phyloP scores from a whole-genome alignment of 2,797 vertebrate species.

The Yasuhikotakia modesta region DNA sequence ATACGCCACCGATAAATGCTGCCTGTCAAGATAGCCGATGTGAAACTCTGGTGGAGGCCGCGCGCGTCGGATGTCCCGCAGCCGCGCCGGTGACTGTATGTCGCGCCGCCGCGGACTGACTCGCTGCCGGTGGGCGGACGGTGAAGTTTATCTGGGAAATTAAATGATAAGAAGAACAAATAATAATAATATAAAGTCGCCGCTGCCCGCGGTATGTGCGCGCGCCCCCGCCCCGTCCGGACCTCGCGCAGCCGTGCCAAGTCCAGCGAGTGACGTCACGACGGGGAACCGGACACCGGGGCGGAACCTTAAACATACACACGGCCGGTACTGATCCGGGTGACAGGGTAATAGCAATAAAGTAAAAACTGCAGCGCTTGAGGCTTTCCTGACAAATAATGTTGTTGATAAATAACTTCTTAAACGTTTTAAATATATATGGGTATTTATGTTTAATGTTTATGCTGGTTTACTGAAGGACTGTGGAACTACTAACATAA shows the following conservation, averaged over 20 bases:
- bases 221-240: constrained; percentile 42
- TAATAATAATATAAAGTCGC: constrained; percentile 20
- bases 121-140: neutral
- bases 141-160: neutral
- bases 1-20: neutral
- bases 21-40: constrained; percentile 12
- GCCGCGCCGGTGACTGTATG: neutral
- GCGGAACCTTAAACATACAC: constrained; percentile 42
- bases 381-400: too few relatives aligned
- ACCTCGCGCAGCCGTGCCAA: constrained; percentile 25
- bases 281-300: constrained; percentile 52
- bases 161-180: neutral
- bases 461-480: too few relatives aligned
- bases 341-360: too few relatives aligned
- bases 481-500: too few relatives aligned
- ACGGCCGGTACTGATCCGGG: neutral
- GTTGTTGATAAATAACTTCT: too few relatives aligned
- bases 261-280: constrained; percentile 35
- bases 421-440: too few relatives aligned
- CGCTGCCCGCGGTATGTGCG: constrained; percentile 31
- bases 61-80: constrained; percentile 27
- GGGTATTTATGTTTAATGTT: too few relatives aligned
- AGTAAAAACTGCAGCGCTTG: too few relatives aligned
- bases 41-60: constrained; percentile 28
- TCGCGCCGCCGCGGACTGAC: neutral